Evolutionary conservation across 2,797 vertebrate genomes (phyloP), one percentile per base, ranked within the genome.

Genomic region (Argya squamiceps): DNA sequence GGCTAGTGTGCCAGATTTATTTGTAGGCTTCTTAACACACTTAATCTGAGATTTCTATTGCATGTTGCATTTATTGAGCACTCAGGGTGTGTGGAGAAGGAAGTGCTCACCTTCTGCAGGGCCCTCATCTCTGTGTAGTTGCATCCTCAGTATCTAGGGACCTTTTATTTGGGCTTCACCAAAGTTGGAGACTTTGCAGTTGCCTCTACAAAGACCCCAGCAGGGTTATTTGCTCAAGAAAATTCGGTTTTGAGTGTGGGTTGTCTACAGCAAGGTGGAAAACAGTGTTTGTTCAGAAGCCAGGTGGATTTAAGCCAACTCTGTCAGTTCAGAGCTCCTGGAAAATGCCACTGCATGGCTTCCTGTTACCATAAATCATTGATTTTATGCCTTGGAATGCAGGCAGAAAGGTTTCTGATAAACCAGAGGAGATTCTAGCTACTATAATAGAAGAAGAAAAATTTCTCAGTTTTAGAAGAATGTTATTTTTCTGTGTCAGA

Each of bases 91-190:
- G 7, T 21, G 37, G 56, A 82, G 63, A 75, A 58, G 36, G 21
- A 77, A 63, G 30, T 0, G 1, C 5, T 68, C 9, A 0, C 65
- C 50, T 50, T 85, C 34, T 49, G 3, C 6, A 17, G 12, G 26
- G 23, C 16, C n/a, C 39, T 10, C 15, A 65, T 37, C n/a, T 26
- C 7, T 63, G 6, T 55, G 26, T 32, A 30, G 18, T 24, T 79
- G n/a, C 12, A 29, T 55, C n/a, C 29, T 63, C 6, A 5, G 8
- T 44, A n/a, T 24, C 3, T 41, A 24, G 41, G n/a, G 32, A 23
- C 14, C 3, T 1, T 69, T 86, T 80, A 5, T 63, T 62, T 59
- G 55, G 36, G 18, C 16, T 80, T 92, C 77, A 24, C 37, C 47
- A 9, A 34, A 89, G 24, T 1, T 67, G 11, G 15, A 43, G 27